Evolutionary conservation across 2,888 invertebrate species (phyloP).

Genomic region (Spatulosminthurus flaviceps): DNA sequence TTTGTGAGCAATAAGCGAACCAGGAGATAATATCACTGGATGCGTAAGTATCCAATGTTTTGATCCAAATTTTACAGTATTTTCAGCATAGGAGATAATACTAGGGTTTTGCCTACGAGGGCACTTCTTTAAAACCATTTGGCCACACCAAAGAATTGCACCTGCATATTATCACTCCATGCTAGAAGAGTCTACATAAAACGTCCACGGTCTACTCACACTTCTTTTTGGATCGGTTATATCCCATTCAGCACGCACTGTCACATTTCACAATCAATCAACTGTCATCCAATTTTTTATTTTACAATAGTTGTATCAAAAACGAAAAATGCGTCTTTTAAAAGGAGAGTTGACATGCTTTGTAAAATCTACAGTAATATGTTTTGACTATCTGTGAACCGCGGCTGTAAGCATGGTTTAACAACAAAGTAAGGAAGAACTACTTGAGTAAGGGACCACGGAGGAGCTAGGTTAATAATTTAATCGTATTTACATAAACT

Average conservation of each 20-base stretch:
- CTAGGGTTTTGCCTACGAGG: no score
- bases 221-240: no score
- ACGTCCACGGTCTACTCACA: no score
- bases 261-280: not conserved
- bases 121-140: no score
- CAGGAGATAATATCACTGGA: not conserved
- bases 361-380: not conserved
- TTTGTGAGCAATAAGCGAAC: not conserved
- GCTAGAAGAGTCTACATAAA: no score
- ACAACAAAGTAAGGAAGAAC: constrained; percentile 8
- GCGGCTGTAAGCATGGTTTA: not conserved
- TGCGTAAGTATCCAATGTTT: no score
- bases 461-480: not conserved
- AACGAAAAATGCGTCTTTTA: constrained; percentile 8
- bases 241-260: no score
- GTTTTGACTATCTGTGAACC: not conserved
- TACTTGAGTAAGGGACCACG: not conserved
- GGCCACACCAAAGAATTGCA: no score
- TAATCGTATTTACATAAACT: not conserved
- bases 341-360: not conserved
- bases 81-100: no score
- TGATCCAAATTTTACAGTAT: no score
- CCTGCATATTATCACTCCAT: no score
- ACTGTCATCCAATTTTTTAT: not conserved
- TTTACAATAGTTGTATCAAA: not conserved